Evolutionary conservation across 1,140 invertebrate species (phyloP).

Genomic region (Calephelis nemesis): DNA sequence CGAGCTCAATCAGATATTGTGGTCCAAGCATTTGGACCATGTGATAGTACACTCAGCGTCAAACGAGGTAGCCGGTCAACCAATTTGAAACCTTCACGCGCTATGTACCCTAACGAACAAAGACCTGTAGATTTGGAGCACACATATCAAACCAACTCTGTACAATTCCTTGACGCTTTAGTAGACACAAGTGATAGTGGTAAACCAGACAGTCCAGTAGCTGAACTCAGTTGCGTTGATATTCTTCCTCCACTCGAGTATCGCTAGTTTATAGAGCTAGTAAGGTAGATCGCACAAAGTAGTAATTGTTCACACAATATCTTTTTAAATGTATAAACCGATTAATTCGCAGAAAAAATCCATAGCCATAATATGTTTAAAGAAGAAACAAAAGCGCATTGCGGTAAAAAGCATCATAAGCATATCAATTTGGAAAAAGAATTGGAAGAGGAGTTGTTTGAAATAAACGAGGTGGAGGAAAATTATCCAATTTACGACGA

Average conservation of each 20-base stretch:
- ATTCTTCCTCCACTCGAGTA: constrained; percentile 67
- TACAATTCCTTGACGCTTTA: constrained; percentile 56
- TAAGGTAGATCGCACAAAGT: constrained; percentile 42
- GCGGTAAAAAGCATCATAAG: constrained; percentile 38
- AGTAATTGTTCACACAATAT: constrained; percentile 27
- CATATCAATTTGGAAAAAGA: constrained; percentile 39
- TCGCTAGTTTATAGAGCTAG: constrained; percentile 53
- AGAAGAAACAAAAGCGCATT: constrained; percentile 41
- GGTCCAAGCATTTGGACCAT: constrained; percentile 88
- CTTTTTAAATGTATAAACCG: constrained; percentile 33
- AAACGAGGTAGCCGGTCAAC: constrained; percentile 68
- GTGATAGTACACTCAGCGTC: constrained; percentile 66
- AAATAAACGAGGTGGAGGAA: constrained; percentile 56
- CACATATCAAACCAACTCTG: constrained; percentile 45
- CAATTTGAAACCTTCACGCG: constrained; percentile 38
- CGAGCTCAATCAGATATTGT: constrained; percentile 89
- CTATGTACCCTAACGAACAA: constrained; percentile 25
- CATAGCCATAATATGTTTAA: constrained; percentile 39
- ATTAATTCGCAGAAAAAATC: constrained; percentile 63
- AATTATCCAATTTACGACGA: constrained; percentile 63
- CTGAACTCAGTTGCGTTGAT: constrained; percentile 58
- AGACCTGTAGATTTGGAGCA: constrained; percentile 34
- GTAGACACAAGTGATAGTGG: constrained; percentile 70
- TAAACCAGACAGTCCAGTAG: constrained; percentile 67
- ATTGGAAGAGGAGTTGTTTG: constrained; percentile 47